Evolutionary conservation across 2,113 vertebrate genomes (phyloP), one percentile per base, ranked within the genome.

Genomic region (Gulo gulo): DNA sequence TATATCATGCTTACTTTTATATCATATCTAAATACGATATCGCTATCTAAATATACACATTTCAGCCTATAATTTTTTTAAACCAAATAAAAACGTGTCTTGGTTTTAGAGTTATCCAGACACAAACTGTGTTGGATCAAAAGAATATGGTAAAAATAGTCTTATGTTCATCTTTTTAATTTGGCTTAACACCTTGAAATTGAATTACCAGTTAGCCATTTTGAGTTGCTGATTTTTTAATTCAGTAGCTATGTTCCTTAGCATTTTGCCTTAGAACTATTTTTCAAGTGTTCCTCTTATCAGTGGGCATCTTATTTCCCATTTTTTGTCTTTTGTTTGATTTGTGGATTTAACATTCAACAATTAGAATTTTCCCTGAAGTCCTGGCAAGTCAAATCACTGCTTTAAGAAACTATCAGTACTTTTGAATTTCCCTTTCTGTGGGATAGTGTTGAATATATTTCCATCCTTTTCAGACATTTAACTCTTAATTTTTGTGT

Each of bases 401-500:
- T 79, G 47, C 21, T 96, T 92, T 84, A 74, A 80, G 55, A 89
- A 95, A 78, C 14, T 39, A 81, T 42, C 11, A 52, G 3, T 36
- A 11, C 12, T 26, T 4, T 24, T 50, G 65, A 87, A 81, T 91
- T 90, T 52, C 24, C 10, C 16, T 85, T 92, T 96, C 34, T 34
- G 4, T 31, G 21, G 63, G 50, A 73, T 14, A 50, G 16, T 29
- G 36, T 76, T 92, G 61, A 88, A 57, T 89, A 94, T 88, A 36
- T 21, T 24, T 81, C 10, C 29, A 57, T 82, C 24, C 47, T 88
- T 94, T 80, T 23, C 39, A 94, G 81, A 71, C 24, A 93, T 39
- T 74, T 76, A 94, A 84, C 42, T 5, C 2, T 80, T 93, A 57
- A 69, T 90, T 92, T 95, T 96, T 91, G 57, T 81, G 55, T 87